Base-by-base conservation (phyloP, 2,797 vertebrate genomes). In the Pangasius macronema region DNA sequence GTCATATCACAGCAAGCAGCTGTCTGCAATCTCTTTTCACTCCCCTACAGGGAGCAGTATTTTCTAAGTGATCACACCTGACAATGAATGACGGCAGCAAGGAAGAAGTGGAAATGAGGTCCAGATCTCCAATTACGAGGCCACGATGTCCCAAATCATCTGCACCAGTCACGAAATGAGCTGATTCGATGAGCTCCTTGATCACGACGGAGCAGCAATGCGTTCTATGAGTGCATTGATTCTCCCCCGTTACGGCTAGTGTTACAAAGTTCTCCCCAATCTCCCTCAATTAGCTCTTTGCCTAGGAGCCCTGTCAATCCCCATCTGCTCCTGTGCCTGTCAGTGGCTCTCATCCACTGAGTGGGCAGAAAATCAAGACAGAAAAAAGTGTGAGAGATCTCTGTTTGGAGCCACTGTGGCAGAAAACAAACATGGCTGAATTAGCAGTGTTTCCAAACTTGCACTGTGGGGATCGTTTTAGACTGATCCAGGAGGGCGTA, bases 211-310 rank as follows among this genome's bases (percentile, higher is more conserved):
- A 89, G 93, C 92, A 91, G 92, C 93, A 92, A 93, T 92, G 89
- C 89, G 89, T 91, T 94, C 91, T 90, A 93, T 92, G 90, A 92
- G 87, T 3, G 88, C 93, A 96, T 96, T 91, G 95, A 95, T 95
- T 95, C 95, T 92, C 90, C 93, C 95, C 92, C 92, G 92, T 95
- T 94, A 94, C 93, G 94, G 92, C 89, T 91, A 90, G 92, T 93
- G 91, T 92, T 94, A 51, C 93, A 92, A 94, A 94, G 93, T 91
- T 92, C 93, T 93, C 94, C 91, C 92, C 90, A 92, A 94, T 95
- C 94, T 94, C 91, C 94, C 92, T 94, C 94, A 95, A 96, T 96
- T 96, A 96, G 94, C 94, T 93, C 89, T 94, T 92, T 88, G 93
- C 93, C 93, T 33, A 87, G 94, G 93, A 95, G 93, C 91, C 91